Evolutionary conservation across 2,113 vertebrate species (phyloP), one percentile per base, ranked within the genome.

Genomic region (Nothoprocta pentlandii): DNA sequence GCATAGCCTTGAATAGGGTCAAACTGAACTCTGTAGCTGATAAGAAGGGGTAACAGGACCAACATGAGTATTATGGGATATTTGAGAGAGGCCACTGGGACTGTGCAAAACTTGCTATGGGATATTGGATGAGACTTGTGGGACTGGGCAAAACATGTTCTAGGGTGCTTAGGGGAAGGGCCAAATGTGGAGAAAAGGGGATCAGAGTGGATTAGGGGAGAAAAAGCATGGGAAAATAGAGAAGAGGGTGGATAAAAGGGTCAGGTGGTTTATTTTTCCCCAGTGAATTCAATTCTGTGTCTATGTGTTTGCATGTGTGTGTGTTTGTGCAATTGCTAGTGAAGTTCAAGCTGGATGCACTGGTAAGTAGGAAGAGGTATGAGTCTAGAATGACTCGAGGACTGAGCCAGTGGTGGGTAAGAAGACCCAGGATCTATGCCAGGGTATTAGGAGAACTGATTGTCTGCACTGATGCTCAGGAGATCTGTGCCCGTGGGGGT

Each of bases 1-100:
- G 76, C 51, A n/a, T 2, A 0, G 3, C 6, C 0, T 19, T 1
- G 41, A n/a, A 39, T 19, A 8, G 9, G 47, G 7, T 58, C 62
- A 39, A 44, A 5, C 42, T 1, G 32, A 28, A 28, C 36, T 74
- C 30, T 41, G 14, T 62, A 46, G 77, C 6, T 1, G 1, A 4
- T 10, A 23, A 30, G 10, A 16, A 16, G 10, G 25, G 30, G 16
- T 6, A n/a, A 9, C 13, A 19, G 41, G 9, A 26, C 53, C 67
- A 58, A 39, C 46, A 4, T 2, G 1, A 0, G 17, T 4, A 15
- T 1, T 0, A 19, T 3, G 16, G 16, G 10, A 5, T 14, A 28
- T 4, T 6, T 7, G 36, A 7, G 25, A 36, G 12, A 4, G 64
- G 30, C 42, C 10, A 19, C 25, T 16, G 5, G 9, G 23, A 2